Percentiles rank a stretch among this genome's conserved stretches.
phyloP scores from a whole-genome alignment of 2,797 vertebrate genomes.

The Lutjanus campechanus region DNA sequence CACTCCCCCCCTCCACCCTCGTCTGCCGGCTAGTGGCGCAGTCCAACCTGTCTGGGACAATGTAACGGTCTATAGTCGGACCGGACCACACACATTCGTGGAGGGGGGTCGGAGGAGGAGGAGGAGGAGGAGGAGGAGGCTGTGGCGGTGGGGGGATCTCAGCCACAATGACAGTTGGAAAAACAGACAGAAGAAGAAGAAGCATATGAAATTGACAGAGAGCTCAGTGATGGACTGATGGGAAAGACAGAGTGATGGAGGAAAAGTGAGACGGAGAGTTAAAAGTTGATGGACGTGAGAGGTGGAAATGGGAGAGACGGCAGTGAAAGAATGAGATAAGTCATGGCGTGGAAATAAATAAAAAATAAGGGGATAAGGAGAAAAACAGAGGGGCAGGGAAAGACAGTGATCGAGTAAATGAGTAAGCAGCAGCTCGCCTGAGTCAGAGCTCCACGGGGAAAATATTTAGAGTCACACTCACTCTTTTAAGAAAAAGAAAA shows the following conservation, averaged over 20 bases:
- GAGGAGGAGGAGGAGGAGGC: conserved; percentile 37
- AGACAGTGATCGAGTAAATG: conserved; percentile 67
- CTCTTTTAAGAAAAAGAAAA: conserved; percentile 48
- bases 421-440: conserved; percentile 66
- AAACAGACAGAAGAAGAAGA: conserved; percentile 71
- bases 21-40: conserved; percentile 78
- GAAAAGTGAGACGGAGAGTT: conserved; percentile 30
- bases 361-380: conserved; percentile 51
- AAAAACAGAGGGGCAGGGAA: conserved; percentile 52
- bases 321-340: conserved; percentile 36
- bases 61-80: conserved; percentile 84
- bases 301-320: conserved; percentile 19
- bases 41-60: conserved; percentile 85
- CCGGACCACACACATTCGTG: conserved; percentile 78
- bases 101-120: conserved; percentile 43
- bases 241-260: conserved; percentile 47
- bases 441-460: conserved; percentile 70
- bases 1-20: conserved; percentile 12
- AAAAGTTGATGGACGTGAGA: conserved; percentile 32
- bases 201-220: conserved; percentile 61
- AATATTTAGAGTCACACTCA: conserved; percentile 65
- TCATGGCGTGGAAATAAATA: conserved; percentile 40
- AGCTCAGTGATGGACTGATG: conserved; percentile 70
- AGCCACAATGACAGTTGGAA: conserved; percentile 73
- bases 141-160: conserved; percentile 14